Conservation (phyloP, 2,888 invertebrate species). For the Parnassius orleans region DNA sequence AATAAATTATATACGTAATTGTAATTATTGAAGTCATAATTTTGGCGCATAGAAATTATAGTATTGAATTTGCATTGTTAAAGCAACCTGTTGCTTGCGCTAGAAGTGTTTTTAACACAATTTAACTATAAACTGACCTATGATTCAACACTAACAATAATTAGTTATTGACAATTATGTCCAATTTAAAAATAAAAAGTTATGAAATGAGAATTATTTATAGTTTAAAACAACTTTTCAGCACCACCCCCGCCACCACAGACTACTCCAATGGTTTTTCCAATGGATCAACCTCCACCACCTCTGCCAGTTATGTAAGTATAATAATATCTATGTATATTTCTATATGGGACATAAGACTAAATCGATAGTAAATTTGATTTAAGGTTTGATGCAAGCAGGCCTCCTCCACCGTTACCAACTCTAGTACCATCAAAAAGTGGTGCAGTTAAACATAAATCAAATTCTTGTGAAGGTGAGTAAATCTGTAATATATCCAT, state of each 20-base stretch:
- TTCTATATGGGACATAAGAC: constrained; percentile 3
- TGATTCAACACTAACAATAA: too few relatives aligned
- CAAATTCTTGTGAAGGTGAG: constrained; percentile 44
- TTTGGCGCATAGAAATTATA: too few relatives aligned
- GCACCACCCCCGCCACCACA: constrained; percentile 16
- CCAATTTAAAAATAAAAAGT: too few relatives aligned
- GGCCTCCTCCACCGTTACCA: constrained; percentile 57
- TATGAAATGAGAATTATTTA: neutral
- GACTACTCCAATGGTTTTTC: constrained; percentile 26
- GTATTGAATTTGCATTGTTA: too few relatives aligned
- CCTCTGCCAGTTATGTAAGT: constrained; percentile 34
- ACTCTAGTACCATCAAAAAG: constrained; percentile 32
- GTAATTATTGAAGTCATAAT: too few relatives aligned
- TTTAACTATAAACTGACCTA: too few relatives aligned
- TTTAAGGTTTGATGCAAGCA: constrained; percentile 55
- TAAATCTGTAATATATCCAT: neutral
- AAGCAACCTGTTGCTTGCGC: too few relatives aligned
- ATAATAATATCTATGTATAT: constrained; percentile 1
- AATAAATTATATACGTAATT: too few relatives aligned
- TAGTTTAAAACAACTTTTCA: neutral
- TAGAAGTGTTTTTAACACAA: too few relatives aligned
- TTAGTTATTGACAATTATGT: too few relatives aligned
- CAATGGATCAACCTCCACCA: constrained; percentile 35
- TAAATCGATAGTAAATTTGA: too few relatives aligned
- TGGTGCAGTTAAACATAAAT: constrained; percentile 40